Evolutionary conservation across 2,888 invertebrate species (phyloP).

Genomic region (Latheticus oryzae): DNA sequence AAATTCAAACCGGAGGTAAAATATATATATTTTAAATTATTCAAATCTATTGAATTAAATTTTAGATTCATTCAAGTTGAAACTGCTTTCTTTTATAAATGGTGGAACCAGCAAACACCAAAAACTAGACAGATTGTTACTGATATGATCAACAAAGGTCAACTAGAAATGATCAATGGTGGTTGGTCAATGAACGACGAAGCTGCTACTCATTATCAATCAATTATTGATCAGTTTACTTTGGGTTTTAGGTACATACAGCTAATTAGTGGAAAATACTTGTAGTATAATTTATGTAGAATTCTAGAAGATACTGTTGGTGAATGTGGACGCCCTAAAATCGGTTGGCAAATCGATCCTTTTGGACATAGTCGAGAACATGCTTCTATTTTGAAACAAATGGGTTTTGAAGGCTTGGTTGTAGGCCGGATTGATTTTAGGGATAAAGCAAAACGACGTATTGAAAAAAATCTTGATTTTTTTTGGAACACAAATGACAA

Average conservation of each 20-base stretch:
- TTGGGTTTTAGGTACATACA: conserved; percentile 74
- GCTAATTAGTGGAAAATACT: not conserved
- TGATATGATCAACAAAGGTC: conserved; percentile 76
- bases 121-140: conserved; percentile 71
- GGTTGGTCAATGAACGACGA: conserved; percentile 91
- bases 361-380: conserved; percentile 90
- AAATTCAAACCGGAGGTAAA: conserved; percentile 69
- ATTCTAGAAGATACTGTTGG: conserved; percentile 76
- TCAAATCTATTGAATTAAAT: conserved; percentile 47
- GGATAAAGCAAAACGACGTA: conserved; percentile 76
- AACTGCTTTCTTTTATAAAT: conserved; percentile 83
- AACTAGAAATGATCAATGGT: conserved; percentile 82
- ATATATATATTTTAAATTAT: conserved; percentile 4
- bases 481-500: conserved; percentile 83
- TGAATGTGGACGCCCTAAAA: conserved; percentile 76
- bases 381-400: conserved; percentile 81
- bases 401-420: conserved; percentile 91
- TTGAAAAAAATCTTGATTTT: conserved; percentile 79
- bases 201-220: conserved; percentile 77
- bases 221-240: conserved; percentile 80
- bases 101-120: conserved; percentile 81
- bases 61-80: conserved; percentile 90
- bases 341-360: conserved; percentile 88
- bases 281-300: conserved; percentile 48
- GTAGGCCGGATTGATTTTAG: conserved; percentile 89